Evolutionary conservation across 2,113 vertebrate genomes (phyloP).

Genomic region (Vireo altiloquus): DNA sequence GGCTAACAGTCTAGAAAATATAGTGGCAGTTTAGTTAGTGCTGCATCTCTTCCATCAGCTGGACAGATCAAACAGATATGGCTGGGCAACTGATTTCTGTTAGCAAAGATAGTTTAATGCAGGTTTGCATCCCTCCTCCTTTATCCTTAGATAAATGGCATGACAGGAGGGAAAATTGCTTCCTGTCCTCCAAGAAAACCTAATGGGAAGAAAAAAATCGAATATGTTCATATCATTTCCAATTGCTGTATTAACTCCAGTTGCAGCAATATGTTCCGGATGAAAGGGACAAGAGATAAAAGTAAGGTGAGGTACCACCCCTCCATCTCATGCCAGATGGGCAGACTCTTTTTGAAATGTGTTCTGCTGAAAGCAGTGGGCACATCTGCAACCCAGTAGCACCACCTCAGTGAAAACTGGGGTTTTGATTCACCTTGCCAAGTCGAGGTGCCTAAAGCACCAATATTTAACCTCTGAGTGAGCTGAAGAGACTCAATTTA

Average conservation of each 20-base stretch:
- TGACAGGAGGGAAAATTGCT: slow-evolving; percentile 51
- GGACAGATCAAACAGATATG: slow-evolving; percentile 45
- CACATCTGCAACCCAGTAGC: background rate
- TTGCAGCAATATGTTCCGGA: slow-evolving; percentile 17
- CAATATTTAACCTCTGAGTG: background rate
- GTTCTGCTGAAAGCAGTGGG: background rate
- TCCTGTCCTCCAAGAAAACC: slow-evolving; percentile 48
- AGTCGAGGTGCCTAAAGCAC: background rate
- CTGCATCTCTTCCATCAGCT: slow-evolving; percentile 17
- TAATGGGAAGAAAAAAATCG: background rate
- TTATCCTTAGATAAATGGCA: slow-evolving; percentile 52
- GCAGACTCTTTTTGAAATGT: background rate
- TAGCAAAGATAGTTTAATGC: slow-evolving; percentile 37
- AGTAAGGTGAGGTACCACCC: background rate
- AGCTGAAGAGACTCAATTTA: fast-evolving
- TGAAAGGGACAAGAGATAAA: slow-evolving; percentile 40
- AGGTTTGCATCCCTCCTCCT: slow-evolving; percentile 33
- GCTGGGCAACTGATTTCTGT: slow-evolving; percentile 28
- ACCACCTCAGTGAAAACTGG: background rate
- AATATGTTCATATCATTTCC: slow-evolving; percentile 30
- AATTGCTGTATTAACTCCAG: slow-evolving; percentile 46
- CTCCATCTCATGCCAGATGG: background rate
- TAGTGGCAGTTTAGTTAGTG: background rate
- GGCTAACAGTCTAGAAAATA: slow-evolving; percentile 13
- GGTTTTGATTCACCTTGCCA: background rate